Conservation (phyloP, 2,888 invertebrate species). For the Campoplex capitator region DNA sequence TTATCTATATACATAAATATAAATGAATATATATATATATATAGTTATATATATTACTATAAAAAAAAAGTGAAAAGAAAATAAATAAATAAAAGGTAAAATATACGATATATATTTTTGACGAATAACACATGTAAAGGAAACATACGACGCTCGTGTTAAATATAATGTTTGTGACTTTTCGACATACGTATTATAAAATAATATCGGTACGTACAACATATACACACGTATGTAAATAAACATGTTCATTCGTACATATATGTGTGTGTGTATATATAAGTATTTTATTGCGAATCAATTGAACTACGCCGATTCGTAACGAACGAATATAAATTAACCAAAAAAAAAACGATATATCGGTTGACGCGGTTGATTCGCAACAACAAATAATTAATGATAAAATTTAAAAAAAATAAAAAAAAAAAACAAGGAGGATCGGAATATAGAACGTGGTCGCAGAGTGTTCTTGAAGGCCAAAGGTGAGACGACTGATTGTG, state of each 20-base stretch:
- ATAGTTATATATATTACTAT: slow-evolving; percentile 65
- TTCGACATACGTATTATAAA: slow-evolving; percentile 77
- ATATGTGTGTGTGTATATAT: slow-evolving; percentile 42
- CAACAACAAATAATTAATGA: slow-evolving; percentile 4
- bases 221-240: slow-evolving; percentile 14
- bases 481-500: slow-evolving; percentile 51
- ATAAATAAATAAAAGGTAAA: slow-evolving; percentile 62
- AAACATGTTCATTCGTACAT: slow-evolving; percentile 28
- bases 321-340: slow-evolving; percentile 27
- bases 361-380: slow-evolving; percentile 12
- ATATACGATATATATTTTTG: slow-evolving; percentile 78
- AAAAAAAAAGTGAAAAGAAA: slow-evolving; percentile 53
- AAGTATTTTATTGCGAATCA: slow-evolving; percentile 45
- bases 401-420: no score
- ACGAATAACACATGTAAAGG: slow-evolving; percentile 75
- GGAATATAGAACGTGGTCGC: slow-evolving; percentile 25
- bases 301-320: slow-evolving; percentile 50
- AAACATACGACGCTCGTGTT: slow-evolving; percentile 73
- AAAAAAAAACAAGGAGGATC: not conserved
- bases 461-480: slow-evolving; percentile 54
- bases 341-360: slow-evolving; percentile 11
- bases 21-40: slow-evolving; percentile 58
- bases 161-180: slow-evolving; percentile 79
- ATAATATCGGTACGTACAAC: slow-evolving; percentile 58
- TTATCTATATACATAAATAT: slow-evolving; percentile 60